Evolutionary conservation across 23 tunicate genomes (phyloP), one percentile per base, ranked within the genome.

Genomic region (Ascidia mentula): DNA sequence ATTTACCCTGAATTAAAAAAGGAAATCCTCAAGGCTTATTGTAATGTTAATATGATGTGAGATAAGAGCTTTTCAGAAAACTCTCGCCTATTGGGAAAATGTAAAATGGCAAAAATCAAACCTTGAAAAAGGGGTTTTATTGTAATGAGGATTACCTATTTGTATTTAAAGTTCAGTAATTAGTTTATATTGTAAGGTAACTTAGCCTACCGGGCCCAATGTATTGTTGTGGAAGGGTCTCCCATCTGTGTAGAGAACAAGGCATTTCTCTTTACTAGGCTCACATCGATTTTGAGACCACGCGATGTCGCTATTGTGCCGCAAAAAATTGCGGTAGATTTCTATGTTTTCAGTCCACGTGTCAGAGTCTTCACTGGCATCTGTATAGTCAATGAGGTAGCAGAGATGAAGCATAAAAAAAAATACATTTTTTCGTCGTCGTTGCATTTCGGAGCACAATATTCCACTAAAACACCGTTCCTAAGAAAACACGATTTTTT

Each of bases 201-300:
- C n/a, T n/a, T n/a, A n/a, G n/a, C n/a, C n/a, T n/a, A n/a, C n/a
- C n/a, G 97, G 97, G 9, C 97, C 97, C 18, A 81, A 85, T 6
- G 97, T 76, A 31, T 69, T 46, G 35, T 91, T 82, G 13, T 45
- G 80, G 0, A 91, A 71, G 9, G 90, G 86, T 20, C 32, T 34
- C 46, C 97, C 97, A 72, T 91, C 97, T 72, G 77, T 91, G 84
- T 76, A 91, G n/a, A 91, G 22, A 0, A 91, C 87, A 12, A 82
- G 70, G 77, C 97, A 91, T 0, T 86, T 91, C 2, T 76, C 31
- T 18, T 37, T 40, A 31, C 36, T 39, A 5, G 97, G 90, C 6
- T 91, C 97, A 70, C 97, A 91, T 15, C 97, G 60, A 46, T 86
- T 77, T 26, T 75, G 74, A 31, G 76, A 38, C 97, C 97, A 91